Conservation (phyloP, 1,140 invertebrate genomes). For the Formica selysi region DNA sequence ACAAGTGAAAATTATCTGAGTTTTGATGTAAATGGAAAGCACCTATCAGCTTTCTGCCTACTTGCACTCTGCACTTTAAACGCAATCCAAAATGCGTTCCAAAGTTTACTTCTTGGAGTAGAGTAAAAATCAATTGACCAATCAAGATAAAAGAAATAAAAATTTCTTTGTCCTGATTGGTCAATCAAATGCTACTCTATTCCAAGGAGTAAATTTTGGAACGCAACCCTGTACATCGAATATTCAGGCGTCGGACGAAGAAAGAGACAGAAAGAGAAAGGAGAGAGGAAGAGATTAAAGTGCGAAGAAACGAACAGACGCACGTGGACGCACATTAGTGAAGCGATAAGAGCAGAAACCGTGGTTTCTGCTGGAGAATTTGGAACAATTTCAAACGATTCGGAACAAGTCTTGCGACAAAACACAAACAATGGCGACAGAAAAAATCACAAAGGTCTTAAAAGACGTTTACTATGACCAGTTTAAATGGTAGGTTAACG, state of each 20-base stretch:
- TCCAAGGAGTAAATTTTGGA: too few species aligned
- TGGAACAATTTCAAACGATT: neutral
- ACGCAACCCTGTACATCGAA: neutral
- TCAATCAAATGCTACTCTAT: too few species aligned
- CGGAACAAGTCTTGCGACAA: neutral
- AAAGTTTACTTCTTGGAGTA: too few species aligned
- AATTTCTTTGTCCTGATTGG: too few species aligned
- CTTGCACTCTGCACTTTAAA: neutral
- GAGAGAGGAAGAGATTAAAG: neutral
- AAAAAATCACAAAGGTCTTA: neutral
- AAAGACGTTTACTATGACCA: slow-evolving; percentile 38
- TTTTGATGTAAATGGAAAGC: too few species aligned
- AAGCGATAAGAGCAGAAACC: neutral
- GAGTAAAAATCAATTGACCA: too few species aligned
- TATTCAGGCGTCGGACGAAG: neutral
- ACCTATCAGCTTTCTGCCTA: neutral
- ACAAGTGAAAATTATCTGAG: too few species aligned
- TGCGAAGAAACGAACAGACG: neutral
- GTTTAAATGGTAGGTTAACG: slow-evolving; percentile 41
- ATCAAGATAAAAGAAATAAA: too few species aligned
- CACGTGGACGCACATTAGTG: neutral
- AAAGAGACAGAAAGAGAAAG: neutral
- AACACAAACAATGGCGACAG: slow-evolving; percentile 21
- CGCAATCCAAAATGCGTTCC: too few species aligned
- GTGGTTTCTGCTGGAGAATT: neutral